These are phyloP conservation scores for Neodon shergylaensis DNA, from an alignment of 2,113 vertebrate species.

Conservation along the genomic window DNA sequence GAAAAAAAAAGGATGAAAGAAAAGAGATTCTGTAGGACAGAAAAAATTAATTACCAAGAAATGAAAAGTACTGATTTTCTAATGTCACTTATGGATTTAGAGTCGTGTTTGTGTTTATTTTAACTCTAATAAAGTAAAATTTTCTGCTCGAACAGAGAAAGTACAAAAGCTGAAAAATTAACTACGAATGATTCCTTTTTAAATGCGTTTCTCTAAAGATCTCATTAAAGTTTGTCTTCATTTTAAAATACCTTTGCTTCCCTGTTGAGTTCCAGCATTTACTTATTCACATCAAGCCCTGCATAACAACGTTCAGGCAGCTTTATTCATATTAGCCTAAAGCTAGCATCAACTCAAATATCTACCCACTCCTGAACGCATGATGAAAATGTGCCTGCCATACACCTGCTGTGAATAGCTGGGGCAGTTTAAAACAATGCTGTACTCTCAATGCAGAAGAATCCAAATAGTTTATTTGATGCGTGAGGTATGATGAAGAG, in stretches of 20 bases:
- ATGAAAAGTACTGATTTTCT: neutral
- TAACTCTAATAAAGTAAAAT: neutral
- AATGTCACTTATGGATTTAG: slow-evolving; percentile 2
- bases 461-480: neutral
- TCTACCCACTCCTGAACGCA: neutral
- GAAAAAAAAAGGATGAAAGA: neutral
- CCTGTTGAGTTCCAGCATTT: neutral
- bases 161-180: neutral
- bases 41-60: neutral
- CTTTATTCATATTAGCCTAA: neutral
- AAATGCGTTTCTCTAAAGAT: neutral
- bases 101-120: neutral
- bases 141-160: neutral
- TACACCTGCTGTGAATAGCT: too few species aligned
- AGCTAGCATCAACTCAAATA: neutral
- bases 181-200: neutral
- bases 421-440: neutral
- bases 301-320: neutral
- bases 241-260: slow-evolving; percentile 43
- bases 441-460: too few species aligned
- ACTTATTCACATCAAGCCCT: neutral
- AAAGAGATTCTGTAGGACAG: neutral
- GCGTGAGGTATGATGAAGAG: neutral
- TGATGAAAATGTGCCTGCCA: neutral
- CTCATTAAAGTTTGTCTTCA: neutral